A percentile compares a stretch with the other conserved stretches of the same genome.
These are phyloP conservation scores for Amphiura filiformis DNA, from an alignment of 35 echinoderm and acorn worm species.

Conservation along the genomic window DNA sequence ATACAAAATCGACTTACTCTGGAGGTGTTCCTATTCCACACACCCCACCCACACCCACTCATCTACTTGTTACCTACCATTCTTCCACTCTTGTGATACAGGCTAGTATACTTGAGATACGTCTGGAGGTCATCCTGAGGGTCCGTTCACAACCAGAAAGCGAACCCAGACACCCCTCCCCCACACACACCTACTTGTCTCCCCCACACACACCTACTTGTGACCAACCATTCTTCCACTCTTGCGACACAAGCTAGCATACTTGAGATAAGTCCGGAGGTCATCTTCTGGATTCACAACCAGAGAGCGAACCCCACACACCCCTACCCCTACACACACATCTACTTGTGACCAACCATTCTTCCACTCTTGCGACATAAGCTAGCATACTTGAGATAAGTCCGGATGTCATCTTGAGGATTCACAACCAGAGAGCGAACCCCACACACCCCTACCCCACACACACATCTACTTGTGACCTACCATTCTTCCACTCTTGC, in stretches of 20 bases:
- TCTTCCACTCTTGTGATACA: conserved; percentile 84
- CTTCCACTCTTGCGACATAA: conserved; percentile 88
- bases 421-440: conserved; percentile 82
- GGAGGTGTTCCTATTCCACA: too few species aligned
- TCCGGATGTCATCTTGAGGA: conserved; percentile 83
- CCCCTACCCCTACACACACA: too few species aligned
- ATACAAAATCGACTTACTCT: too few species aligned
- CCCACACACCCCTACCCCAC: too few species aligned
- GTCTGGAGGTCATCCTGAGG: conserved; percentile 87
- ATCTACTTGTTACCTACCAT: too few species aligned
- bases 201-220: too few species aligned
- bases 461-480: too few species aligned
- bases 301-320: conserved; percentile 53
- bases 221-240: conserved; percentile 93
- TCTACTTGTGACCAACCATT: too few species aligned
- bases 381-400: conserved; percentile 97
- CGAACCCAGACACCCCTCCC: conserved; percentile 28
- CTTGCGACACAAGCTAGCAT: conserved; percentile 93
- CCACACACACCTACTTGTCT: too few species aligned
- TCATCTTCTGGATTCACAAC: conserved; percentile 87
- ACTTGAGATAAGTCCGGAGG: conserved; percentile 92
- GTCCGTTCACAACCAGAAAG: conserved; percentile 77
- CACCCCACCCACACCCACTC: too few species aligned
- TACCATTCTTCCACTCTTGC: conserved; percentile 95
- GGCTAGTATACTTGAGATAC: conserved; percentile 95